These are phyloP conservation scores for Aleiodes alternator DNA, from an alignment of 2,888 invertebrate species.

Conservation along the genomic window DNA sequence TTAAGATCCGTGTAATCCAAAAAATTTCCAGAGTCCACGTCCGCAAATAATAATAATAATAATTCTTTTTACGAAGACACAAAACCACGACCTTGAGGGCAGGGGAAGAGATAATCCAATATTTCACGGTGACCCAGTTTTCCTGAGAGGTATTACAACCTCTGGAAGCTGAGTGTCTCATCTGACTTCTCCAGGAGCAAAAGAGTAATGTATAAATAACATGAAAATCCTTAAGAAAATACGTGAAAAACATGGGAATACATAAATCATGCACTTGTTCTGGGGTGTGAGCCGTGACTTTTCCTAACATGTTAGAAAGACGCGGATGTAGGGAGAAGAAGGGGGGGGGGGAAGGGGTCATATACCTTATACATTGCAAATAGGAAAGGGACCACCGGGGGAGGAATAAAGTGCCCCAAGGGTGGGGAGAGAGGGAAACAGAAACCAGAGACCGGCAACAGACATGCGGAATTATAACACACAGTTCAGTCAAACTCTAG, in stretches of 20 bases:
- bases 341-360: background rate
- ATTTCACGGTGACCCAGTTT: constrained; percentile 40
- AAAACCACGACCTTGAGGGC: constrained; percentile 14
- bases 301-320: constrained; percentile 7
- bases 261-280: constrained; percentile 21
- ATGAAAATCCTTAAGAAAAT: background rate
- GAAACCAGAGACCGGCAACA: constrained; percentile 47
- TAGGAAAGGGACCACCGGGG: constrained; percentile 36
- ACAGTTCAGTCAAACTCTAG: constrained; percentile 54
- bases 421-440: constrained; percentile 49
- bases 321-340: background rate
- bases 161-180: constrained; percentile 1
- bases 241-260: constrained; percentile 3
- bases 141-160: background rate
- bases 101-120: constrained; percentile 6
- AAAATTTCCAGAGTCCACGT: too few species aligned
- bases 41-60: too few species aligned
- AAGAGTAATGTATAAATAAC: background rate
- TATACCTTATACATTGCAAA: background rate
- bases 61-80: too few species aligned
- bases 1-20: too few species aligned
- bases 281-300: constrained; percentile 31
- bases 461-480: constrained; percentile 53
- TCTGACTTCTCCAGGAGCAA: constrained; percentile 1
- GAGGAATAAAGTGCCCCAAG: constrained; percentile 42